Percentiles rank a stretch among this genome's conserved stretches.
Evolutionary conservation across 2,113 vertebrate genomes (phyloP).

Genomic region (Perca flavescens): DNA sequence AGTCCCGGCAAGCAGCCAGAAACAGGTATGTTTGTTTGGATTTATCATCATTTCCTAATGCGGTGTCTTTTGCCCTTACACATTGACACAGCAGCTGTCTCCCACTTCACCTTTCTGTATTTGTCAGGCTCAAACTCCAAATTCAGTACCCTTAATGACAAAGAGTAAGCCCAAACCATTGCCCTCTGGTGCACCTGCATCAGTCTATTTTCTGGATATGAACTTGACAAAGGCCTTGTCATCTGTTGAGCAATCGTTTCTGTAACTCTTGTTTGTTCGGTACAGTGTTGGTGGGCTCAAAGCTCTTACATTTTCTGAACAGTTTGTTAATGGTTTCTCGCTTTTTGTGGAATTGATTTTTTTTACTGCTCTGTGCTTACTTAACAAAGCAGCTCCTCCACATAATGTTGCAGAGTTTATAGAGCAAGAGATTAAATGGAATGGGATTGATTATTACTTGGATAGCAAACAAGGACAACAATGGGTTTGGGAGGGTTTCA

Average conservation of each 20-base stretch:
- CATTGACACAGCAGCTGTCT: neutral
- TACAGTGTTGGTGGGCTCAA: constrained; percentile 42
- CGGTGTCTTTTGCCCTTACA: constrained; percentile 4
- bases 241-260: constrained; percentile 37
- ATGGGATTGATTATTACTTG: constrained; percentile 81
- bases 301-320: constrained; percentile 58
- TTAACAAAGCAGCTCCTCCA: constrained; percentile 63
- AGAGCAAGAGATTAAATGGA: constrained; percentile 65
- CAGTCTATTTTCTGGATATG: constrained; percentile 27
- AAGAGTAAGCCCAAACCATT: neutral
- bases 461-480: constrained; percentile 72
- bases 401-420: constrained; percentile 66
- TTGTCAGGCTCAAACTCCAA: constrained; percentile 4
- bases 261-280: constrained; percentile 43
- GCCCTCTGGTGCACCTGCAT: constrained; percentile 53
- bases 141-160: neutral
- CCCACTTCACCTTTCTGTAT: neutral
- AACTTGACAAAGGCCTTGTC: constrained; percentile 11
- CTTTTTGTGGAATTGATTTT: constrained; percentile 52
- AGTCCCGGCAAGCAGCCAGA: constrained; percentile 77
- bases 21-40: constrained; percentile 60
- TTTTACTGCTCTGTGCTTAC: constrained; percentile 63
- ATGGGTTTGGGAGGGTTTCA: constrained; percentile 71
- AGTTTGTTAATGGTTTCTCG: constrained; percentile 66
- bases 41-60: neutral